A percentile compares a stretch with the other conserved stretches of the same genome.
Evolutionary conservation across 2,113 vertebrate genomes (phyloP).

Genomic region (Gobio gobio): DNA sequence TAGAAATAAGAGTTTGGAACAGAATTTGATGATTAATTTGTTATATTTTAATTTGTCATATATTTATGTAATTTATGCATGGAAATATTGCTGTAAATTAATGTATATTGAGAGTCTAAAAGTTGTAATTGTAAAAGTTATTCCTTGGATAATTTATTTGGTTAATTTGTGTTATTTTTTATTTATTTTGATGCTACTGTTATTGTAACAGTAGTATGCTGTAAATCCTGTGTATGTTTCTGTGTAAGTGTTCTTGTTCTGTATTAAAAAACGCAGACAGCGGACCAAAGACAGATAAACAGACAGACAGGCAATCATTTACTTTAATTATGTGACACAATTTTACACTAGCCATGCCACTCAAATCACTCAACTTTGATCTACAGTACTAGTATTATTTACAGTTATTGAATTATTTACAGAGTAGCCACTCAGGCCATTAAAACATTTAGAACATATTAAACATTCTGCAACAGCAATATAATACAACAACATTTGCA

Average conservation of each 20-base stretch:
- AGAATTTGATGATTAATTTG: no score
- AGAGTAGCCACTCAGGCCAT: background rate
- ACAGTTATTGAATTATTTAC: conserved; percentile 5
- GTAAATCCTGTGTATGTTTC: background rate
- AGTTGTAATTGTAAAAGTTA: no score
- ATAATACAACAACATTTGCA: background rate
- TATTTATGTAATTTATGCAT: no score
- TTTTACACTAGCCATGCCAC: background rate
- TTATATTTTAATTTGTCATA: no score
- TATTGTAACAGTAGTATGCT: background rate
- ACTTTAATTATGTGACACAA: background rate
- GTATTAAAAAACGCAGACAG: background rate
- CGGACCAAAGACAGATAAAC: background rate
- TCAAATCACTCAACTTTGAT: background rate
- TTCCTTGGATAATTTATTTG: no score
- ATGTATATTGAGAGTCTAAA: no score
- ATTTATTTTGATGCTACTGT: background rate
- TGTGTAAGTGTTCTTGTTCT: background rate
- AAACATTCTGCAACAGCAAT: conserved; percentile 5
- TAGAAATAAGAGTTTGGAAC: no score
- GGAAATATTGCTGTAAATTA: no score
- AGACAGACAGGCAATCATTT: background rate
- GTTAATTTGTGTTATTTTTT: no score
- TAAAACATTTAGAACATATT: background rate
- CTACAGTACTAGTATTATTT: conserved; percentile 13